A percentile compares a stretch with the other conserved stretches of the same genome.
Conservation (phyloP, 2,888 invertebrate genomes). For the Anoplius nigerrimus region DNA sequence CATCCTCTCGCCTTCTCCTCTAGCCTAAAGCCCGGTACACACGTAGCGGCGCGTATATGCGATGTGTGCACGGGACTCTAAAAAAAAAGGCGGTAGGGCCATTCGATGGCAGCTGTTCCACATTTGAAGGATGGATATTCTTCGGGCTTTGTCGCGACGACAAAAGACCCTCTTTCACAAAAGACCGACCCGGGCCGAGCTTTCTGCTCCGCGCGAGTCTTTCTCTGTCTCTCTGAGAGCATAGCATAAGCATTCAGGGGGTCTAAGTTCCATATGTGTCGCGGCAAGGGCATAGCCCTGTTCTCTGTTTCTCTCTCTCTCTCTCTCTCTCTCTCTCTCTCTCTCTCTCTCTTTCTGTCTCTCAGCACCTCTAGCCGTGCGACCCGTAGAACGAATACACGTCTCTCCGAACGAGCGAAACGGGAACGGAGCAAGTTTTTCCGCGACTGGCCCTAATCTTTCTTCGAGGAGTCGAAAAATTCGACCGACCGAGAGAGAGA, state of each 20-base stretch:
- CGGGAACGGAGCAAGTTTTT: background rate
- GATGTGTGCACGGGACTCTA: conserved; percentile 52
- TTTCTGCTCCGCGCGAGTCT: conserved; percentile 47
- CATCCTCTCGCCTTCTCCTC: background rate
- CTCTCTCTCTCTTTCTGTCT: conserved; percentile 2
- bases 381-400: background rate
- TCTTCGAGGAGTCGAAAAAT: too few relatives aligned
- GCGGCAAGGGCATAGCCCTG: conserved; percentile 13
- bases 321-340: conserved; percentile 2
- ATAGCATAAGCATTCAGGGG: conserved; percentile 43
- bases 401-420: background rate
- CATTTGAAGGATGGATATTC: conserved; percentile 74
- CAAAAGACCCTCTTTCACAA: conserved; percentile 65
- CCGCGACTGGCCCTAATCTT: too few relatives aligned
- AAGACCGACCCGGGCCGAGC: conserved; percentile 61
- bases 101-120: conserved; percentile 74
- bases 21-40: conserved; percentile 44
- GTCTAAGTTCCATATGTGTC: conserved; percentile 50
- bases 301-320: conserved; percentile 10
- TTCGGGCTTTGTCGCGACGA: conserved; percentile 71
- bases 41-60: conserved; percentile 36
- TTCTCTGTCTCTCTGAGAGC: conserved; percentile 28
- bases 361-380: conserved; percentile 7
- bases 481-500: too few relatives aligned
- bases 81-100: conserved; percentile 61